Conservation (phyloP, 2,113 vertebrate genomes). For the Orientallactaga bullata region DNA sequence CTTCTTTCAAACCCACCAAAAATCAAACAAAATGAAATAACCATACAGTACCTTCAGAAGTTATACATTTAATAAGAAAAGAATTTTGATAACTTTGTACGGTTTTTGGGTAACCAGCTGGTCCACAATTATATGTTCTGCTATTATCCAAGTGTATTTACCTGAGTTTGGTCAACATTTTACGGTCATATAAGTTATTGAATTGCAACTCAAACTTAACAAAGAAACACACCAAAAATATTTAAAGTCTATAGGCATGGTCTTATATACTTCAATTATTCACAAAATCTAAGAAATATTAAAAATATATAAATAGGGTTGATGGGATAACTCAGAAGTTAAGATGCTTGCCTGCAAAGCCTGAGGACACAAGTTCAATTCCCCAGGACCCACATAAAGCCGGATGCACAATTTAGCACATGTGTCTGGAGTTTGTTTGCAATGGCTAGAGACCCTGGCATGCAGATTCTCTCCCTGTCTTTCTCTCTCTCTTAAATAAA, state of each 20-base stretch:
- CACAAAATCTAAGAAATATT: neutral
- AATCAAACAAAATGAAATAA: neutral
- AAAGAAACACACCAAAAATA: neutral
- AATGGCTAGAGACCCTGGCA: no score
- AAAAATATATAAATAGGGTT: neutral
- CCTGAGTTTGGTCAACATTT: neutral
- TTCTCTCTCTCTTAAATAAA: no score
- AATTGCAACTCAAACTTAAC: neutral
- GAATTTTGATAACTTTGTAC: neutral
- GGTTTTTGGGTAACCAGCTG: neutral
- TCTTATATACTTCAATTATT: neutral
- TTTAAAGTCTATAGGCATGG: neutral
- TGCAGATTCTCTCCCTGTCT: no score
- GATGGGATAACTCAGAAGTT: no score
- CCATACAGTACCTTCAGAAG: neutral
- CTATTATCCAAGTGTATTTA: neutral
- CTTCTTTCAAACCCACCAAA: neutral
- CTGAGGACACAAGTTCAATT: no score
- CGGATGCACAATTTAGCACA: no score
- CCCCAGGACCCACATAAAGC: no score
- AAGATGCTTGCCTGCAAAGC: no score
- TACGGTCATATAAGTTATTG: neutral
- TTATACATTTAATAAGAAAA: neutral
- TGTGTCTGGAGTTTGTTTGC: no score
- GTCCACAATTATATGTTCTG: neutral